A percentile compares a stretch with the other conserved stretches of the same genome.
Evolutionary conservation across 2,113 vertebrate species (phyloP).

Genomic region (Osmerus mordax): DNA sequence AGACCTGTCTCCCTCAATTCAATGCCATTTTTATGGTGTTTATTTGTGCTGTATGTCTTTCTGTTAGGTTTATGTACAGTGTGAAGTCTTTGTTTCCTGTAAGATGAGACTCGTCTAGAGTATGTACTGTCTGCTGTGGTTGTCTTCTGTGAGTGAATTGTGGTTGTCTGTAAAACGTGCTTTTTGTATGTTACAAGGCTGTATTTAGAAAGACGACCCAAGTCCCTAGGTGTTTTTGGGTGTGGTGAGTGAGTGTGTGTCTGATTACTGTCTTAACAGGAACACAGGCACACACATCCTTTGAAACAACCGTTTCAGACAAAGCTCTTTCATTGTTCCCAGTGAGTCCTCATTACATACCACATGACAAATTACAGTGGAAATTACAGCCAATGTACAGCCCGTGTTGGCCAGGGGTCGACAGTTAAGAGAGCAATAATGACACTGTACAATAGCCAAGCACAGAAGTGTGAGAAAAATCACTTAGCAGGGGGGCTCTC

Average conservation of each 20-base stretch:
- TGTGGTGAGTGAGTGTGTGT: constrained; percentile 16
- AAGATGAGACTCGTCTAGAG: background rate
- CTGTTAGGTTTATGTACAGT: background rate
- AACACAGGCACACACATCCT: constrained; percentile 14
- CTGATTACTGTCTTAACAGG: constrained; percentile 33
- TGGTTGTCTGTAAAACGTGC: constrained; percentile 6
- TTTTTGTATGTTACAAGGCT: constrained; percentile 26
- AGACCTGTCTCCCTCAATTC: constrained; percentile 53
- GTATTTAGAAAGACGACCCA: constrained; percentile 26
- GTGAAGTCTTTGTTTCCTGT: background rate
- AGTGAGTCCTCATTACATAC: constrained; percentile 25
- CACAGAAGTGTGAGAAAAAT: constrained; percentile 40
- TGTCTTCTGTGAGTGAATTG: background rate
- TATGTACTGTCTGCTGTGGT: background rate
- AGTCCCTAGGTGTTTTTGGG: constrained; percentile 40
- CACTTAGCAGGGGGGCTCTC: constrained; percentile 25
- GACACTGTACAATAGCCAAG: constrained; percentile 33
- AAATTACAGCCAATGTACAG: constrained; percentile 42
- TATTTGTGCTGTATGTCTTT: constrained; percentile 16
- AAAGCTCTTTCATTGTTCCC: constrained; percentile 3
- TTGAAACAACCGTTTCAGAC: constrained; percentile 6
- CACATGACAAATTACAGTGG: constrained; percentile 45
- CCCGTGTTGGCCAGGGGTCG: background rate
- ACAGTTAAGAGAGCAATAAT: constrained; percentile 31
- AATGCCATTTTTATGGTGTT: constrained; percentile 28